Evolutionary conservation across 2,113 vertebrate genomes (phyloP).

Genomic region (Phylloscopus trochilus): DNA sequence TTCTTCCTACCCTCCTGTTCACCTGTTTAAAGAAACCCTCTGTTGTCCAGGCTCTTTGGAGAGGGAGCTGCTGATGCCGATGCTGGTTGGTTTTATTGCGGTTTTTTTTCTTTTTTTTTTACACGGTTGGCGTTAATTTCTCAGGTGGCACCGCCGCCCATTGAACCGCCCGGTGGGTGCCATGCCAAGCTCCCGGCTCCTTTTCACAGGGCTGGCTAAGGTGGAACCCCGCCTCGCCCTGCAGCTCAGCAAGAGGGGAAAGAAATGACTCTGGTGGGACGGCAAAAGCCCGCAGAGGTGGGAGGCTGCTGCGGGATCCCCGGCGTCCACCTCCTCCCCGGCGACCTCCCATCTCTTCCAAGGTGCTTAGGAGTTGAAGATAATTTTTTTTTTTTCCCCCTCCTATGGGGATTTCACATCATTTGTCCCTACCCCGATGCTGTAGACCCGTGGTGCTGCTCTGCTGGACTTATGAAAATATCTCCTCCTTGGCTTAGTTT

Average conservation of each 20-base stretch:
- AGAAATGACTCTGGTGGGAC: background rate
- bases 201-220: background rate
- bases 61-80: background rate
- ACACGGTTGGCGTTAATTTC: background rate
- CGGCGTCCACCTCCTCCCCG: background rate
- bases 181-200: background rate
- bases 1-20: background rate
- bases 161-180: background rate
- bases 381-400: background rate
- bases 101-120: too few species aligned
- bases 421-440: background rate
- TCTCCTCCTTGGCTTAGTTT: constrained; percentile 55
- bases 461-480: constrained; percentile 60
- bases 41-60: background rate
- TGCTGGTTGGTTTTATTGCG: background rate
- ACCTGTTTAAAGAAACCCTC: background rate
- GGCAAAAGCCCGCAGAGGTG: background rate
- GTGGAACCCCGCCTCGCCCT: background rate
- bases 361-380: background rate
- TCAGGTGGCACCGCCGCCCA: background rate
- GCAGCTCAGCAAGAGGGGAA: background rate
- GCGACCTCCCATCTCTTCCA: background rate
- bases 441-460: background rate
- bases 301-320: background rate
- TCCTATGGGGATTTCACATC: background rate